Percentiles rank a stretch among this genome's conserved stretches.
Evolutionary conservation across 2,888 invertebrate genomes (phyloP).

Genomic region (Apamea anceps): DNA sequence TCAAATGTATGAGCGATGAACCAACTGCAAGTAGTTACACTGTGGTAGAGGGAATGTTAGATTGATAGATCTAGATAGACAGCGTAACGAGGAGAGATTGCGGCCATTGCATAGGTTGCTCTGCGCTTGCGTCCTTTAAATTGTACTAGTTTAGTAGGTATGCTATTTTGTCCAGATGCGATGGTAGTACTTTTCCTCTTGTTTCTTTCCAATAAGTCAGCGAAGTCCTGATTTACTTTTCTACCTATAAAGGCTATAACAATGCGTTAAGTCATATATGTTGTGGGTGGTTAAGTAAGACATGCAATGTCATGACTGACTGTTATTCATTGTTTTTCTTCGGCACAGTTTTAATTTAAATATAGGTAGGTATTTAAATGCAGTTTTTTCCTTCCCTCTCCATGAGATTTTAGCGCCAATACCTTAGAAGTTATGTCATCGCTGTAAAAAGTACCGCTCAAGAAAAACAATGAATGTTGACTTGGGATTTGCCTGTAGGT

Average conservation of each 20-base stretch:
- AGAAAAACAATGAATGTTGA: neutral
- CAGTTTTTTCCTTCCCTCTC: conserved; percentile 35
- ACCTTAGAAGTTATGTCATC: conserved; percentile 25
- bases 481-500: neutral
- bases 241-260: conserved; percentile 23
- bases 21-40: conserved; percentile 1
- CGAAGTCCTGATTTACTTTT: conserved; percentile 2
- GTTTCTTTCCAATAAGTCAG: conserved; percentile 30
- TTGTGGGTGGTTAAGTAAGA: neutral
- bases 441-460: neutral
- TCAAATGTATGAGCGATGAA: neutral
- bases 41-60: conserved; percentile 45
- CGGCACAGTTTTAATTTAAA: conserved; percentile 10
- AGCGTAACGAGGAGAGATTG: conserved; percentile 65
- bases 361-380: neutral
- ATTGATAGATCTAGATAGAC: conserved; percentile 60
- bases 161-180: conserved; percentile 22
- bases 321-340: conserved; percentile 30
- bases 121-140: conserved; percentile 14
- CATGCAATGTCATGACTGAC: conserved; percentile 6
- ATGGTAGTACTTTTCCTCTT: conserved; percentile 30
- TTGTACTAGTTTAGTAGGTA: conserved; percentile 13
- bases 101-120: conserved; percentile 36
- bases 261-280: conserved; percentile 13
- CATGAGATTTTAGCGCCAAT: conserved; percentile 6